Evolutionary conservation across 2,888 invertebrate species (phyloP).

Genomic region (Chaitophorus viminalis): DNA sequence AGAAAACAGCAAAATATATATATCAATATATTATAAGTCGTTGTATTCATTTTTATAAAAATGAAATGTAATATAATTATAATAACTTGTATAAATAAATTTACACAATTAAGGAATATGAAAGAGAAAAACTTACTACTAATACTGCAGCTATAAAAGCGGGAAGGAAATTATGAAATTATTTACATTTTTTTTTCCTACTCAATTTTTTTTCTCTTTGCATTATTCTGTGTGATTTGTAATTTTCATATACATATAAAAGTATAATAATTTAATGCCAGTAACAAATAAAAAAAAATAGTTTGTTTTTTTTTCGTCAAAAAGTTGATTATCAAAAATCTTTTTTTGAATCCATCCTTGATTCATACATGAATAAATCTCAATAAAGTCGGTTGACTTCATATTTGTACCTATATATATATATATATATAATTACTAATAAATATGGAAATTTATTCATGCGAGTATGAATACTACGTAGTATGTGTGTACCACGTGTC

Average conservation of each 20-base stretch:
- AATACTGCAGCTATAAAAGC: too few relatives aligned
- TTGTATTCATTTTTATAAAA: too few relatives aligned
- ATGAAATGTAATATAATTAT: too few relatives aligned
- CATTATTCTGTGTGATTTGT: neutral
- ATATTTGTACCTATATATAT: neutral
- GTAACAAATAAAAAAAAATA: neutral
- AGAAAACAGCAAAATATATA: too few relatives aligned
- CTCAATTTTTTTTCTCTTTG: neutral
- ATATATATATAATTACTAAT: neutral
- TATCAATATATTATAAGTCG: too few relatives aligned
- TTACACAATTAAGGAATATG: too few relatives aligned
- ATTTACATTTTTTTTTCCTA: too few relatives aligned
- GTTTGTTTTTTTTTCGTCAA: neutral
- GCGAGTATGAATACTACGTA: too few relatives aligned
- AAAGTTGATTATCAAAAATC: neutral
- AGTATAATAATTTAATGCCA: neutral
- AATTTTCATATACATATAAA: neutral
- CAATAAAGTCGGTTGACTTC: neutral
- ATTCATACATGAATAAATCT: neutral
- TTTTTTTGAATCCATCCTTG: neutral
- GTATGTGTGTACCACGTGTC: neutral
- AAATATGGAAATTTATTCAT: slow-evolving; percentile 1
- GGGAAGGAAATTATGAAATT: too few relatives aligned
- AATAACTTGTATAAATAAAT: too few relatives aligned
- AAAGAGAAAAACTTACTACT: too few relatives aligned